Conservation (phyloP, 2,888 invertebrate species). For the Drymonia ruficornis region DNA sequence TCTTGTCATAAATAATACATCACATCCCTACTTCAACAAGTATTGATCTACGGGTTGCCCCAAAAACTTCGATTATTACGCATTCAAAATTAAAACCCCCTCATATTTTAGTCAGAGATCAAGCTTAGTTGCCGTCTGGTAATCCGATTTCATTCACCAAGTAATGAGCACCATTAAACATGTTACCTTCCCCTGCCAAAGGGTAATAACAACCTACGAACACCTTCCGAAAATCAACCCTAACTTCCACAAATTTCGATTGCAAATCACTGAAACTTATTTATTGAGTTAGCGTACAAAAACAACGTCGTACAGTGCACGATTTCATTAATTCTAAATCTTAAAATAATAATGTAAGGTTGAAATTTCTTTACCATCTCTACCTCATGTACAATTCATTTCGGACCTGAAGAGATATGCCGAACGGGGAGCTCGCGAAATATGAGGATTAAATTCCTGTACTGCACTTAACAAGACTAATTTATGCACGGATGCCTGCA, state of each 20-base stretch:
- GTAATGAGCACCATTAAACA: slow-evolving; percentile 77
- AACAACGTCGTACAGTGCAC: slow-evolving; percentile 20
- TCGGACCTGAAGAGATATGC: slow-evolving; percentile 78
- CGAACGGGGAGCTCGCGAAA: slow-evolving; percentile 79
- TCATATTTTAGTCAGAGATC: slow-evolving; percentile 66
- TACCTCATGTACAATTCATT: slow-evolving; percentile 61
- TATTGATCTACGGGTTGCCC: slow-evolving; percentile 27
- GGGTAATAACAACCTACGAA: slow-evolving; percentile 25
- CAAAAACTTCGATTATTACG: slow-evolving; percentile 39
- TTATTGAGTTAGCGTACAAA: slow-evolving; percentile 18
- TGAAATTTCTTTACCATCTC: slow-evolving; percentile 44
- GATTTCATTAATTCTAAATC: slow-evolving; percentile 49
- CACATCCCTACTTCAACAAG: slow-evolving; percentile 22
- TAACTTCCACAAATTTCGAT: slow-evolving; percentile 3
- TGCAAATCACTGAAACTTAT: not conserved
- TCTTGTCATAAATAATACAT: slow-evolving; percentile 4
- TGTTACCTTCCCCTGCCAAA: slow-evolving; percentile 36
- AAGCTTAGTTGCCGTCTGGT: slow-evolving; percentile 64
- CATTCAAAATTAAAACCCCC: slow-evolving; percentile 62
- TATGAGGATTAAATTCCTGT: slow-evolving; percentile 84
- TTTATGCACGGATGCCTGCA: slow-evolving; percentile 75
- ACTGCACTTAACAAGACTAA: slow-evolving; percentile 83
- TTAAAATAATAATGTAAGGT: slow-evolving; percentile 45
- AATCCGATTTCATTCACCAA: slow-evolving; percentile 77
- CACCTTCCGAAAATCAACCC: slow-evolving; percentile 21